A percentile compares a stretch with the other conserved stretches of the same genome.
Conservation (phyloP, 1,140 invertebrate genomes). For the Drosophila albomicans region DNA sequence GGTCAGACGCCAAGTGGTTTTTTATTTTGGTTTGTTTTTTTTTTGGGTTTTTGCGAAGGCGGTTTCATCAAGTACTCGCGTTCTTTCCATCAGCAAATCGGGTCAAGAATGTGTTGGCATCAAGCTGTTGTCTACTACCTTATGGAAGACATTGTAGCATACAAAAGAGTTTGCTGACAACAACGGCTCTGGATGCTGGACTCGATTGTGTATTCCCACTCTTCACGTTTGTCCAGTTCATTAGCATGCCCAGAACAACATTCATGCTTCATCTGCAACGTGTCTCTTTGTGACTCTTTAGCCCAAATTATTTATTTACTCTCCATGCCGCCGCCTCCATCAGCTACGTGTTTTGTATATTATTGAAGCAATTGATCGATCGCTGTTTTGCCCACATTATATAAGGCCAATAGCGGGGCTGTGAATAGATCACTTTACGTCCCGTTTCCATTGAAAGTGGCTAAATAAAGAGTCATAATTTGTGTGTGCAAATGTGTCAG, state of each 20-base stretch:
- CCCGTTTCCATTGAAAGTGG: constrained; percentile 1
- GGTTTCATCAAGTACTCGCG: constrained; percentile 31
- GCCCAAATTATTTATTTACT: constrained; percentile 36
- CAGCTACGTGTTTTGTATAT: constrained; percentile 35
- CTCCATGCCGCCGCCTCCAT: constrained; percentile 8
- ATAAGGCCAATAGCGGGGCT: constrained; percentile 4
- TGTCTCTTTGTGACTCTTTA: constrained; percentile 9
- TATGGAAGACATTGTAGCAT: constrained; percentile 32
- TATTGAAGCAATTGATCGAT: constrained; percentile 20
- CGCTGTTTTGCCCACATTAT: constrained; percentile 18
- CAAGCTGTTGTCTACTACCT: constrained; percentile 21
- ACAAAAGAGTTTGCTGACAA: constrained; percentile 43
- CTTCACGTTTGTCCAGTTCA: constrained; percentile 55
- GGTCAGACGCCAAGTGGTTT: constrained; percentile 37
- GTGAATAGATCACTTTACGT: not conserved
- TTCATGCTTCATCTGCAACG: constrained; percentile 18
- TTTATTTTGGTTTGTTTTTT: too few relatives aligned
- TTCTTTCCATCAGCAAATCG: constrained; percentile 41
- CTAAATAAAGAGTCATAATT: not conserved
- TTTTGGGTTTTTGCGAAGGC: constrained; percentile 24
- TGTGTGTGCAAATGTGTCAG: not conserved
- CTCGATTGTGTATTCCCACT: constrained; percentile 38
- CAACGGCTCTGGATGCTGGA: constrained; percentile 62
- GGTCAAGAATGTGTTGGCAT: constrained; percentile 61
- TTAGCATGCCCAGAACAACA: constrained; percentile 56